phyloP scores from a whole-genome alignment of 2,113 vertebrate genomes.

The Natator depressus region DNA sequence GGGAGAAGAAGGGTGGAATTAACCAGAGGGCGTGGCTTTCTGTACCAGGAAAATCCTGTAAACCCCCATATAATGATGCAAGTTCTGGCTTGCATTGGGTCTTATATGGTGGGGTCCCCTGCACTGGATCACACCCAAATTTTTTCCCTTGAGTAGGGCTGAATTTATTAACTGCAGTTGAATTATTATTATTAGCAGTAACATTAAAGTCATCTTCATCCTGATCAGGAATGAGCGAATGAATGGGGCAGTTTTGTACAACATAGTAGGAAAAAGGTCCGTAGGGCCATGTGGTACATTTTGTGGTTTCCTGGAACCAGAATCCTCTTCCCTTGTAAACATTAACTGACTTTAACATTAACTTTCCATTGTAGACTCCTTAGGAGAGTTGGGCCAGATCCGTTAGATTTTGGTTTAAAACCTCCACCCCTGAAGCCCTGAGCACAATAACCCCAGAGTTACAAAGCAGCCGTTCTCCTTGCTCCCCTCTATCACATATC shows the following conservation, averaged over 20 bases:
- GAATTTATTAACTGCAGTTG: constrained; percentile 47
- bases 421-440: neutral
- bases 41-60: neutral
- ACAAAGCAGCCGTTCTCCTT: neutral
- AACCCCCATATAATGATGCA: neutral
- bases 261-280: neutral
- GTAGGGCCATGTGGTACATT: neutral
- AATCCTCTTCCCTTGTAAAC: neutral
- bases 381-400: neutral
- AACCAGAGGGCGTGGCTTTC: rapidly evolving
- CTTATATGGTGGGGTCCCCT: neutral
- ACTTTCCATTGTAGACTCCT: neutral
- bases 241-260: neutral
- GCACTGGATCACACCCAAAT: neutral
- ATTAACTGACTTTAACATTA: neutral
- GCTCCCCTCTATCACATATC: neutral
- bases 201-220: neutral
- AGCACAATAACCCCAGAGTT: neutral
- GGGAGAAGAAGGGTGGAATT: neutral
- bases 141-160: neutral
- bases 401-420: neutral
- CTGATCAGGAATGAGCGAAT: neutral
- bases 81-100: neutral
- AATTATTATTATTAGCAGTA: constrained; percentile 11
- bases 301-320: neutral